phyloP scores from a whole-genome alignment of 2,113 vertebrate genomes.

The Hemiscyllium ocellatum region DNA sequence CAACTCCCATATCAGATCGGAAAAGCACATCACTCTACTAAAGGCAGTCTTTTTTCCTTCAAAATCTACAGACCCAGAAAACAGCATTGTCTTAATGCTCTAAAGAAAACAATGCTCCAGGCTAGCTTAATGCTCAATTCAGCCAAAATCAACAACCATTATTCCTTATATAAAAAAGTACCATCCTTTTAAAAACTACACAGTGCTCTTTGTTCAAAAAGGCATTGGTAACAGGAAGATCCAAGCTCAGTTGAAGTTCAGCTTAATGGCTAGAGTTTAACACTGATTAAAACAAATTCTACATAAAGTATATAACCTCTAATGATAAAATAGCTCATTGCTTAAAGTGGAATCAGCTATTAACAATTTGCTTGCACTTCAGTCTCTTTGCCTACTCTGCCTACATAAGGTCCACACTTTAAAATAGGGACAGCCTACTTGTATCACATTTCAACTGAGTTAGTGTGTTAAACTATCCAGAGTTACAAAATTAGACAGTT shows the following conservation, averaged over 20 bases:
- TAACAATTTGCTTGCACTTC: conserved; percentile 51
- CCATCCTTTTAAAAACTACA: background rate
- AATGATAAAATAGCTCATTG: background rate
- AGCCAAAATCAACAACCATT: background rate
- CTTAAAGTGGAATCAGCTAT: background rate
- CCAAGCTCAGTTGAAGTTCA: background rate
- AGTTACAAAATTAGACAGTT: background rate
- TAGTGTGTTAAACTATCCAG: background rate
- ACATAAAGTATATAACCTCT: background rate
- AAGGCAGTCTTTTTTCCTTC: too few species aligned
- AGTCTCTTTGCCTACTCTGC: background rate
- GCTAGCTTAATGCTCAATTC: too few species aligned
- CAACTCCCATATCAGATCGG: too few species aligned
- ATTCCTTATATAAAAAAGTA: background rate
- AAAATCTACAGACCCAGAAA: too few species aligned
- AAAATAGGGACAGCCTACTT: background rate
- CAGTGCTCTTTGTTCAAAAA: background rate
- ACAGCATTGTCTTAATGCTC: too few species aligned
- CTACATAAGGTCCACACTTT: background rate
- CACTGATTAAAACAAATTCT: too few species aligned
- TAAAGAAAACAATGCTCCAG: too few species aligned
- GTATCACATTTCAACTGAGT: background rate
- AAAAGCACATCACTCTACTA: too few species aligned
- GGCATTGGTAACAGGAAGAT: background rate
- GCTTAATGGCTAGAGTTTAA: background rate